phyloP scores from a whole-genome alignment of 2,797 vertebrate species.

The Ctenochaetus hawaiiensis region DNA sequence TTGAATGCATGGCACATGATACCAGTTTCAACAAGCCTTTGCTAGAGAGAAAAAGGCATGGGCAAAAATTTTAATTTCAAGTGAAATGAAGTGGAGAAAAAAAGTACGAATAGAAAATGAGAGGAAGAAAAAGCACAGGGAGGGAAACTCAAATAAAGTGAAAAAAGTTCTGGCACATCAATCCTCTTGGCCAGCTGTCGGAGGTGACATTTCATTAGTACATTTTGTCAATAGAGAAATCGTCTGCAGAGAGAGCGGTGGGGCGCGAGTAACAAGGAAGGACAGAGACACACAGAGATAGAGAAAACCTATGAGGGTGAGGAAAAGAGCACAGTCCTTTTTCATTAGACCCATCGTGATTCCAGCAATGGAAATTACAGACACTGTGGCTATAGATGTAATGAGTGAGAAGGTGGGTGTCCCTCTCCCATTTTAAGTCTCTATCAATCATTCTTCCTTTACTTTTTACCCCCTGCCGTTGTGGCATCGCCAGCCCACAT shows the following conservation, averaged over 20 bases:
- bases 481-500: constrained; percentile 59
- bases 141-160: constrained; percentile 89
- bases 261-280: constrained; percentile 64
- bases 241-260: constrained; percentile 83
- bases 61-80: constrained; percentile 57
- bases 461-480: constrained; percentile 54
- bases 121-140: constrained; percentile 52
- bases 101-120: constrained; percentile 47
- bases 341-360: constrained; percentile 89
- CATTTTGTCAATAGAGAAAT: constrained; percentile 95
- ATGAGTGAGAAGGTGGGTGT: constrained; percentile 74
- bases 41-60: constrained; percentile 50
- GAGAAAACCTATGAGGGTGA: constrained; percentile 57
- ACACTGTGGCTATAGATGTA: constrained; percentile 74
- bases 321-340: constrained; percentile 88
- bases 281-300: constrained; percentile 55
- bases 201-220: constrained; percentile 96
- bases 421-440: constrained; percentile 86
- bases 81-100: constrained; percentile 51
- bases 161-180: constrained; percentile 91
- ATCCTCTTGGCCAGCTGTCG: constrained; percentile 89
- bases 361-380: constrained; percentile 87
- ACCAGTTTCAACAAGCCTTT: constrained; percentile 26
- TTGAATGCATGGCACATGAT: constrained; percentile 34
- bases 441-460: constrained; percentile 90